Base-by-base conservation (phyloP, 2,888 invertebrate genomes). In the Zelleria hepariella region DNA sequence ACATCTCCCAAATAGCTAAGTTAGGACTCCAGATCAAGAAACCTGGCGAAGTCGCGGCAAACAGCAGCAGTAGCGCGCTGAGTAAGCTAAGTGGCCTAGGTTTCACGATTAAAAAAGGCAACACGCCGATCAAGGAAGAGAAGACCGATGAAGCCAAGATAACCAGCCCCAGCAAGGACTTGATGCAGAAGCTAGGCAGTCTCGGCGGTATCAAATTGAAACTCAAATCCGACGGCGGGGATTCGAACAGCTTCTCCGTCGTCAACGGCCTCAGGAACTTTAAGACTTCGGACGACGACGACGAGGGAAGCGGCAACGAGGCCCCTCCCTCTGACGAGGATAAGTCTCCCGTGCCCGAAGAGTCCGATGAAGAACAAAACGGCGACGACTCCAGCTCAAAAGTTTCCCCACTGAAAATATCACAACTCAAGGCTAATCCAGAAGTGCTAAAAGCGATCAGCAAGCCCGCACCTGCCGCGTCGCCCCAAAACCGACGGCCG, bases 161-260 rank as follows among this genome's bases (percentile, higher is more conserved):
- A 67, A 18, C 24, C 6, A 15, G 10, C 18, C 10, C 21, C n/a
- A 60, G 49, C 25, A 48, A n/a, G 56, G 80, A 84, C 69, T 72
- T 83, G 0, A 75, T 87, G 74, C 75, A 83, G 69, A 86, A 82
- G 66, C 66, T 88, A 57, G 87, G 80, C 1, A 75, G 80, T 64
- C 73, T 87, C 18, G 88, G 88, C n/a, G 86, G 86, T 2, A 81
- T 88, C 18, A 88, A 88, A 71, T 70, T 88, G 1, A 88, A 87
- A 67, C 66, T 88, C 3, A 88, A 84, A 71, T 83, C 81, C n/a
- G 86, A 86, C 62, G 86, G 87, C 0, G 75, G 65, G 63, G 82
- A 81, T 63, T 62, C 75, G 1, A 86, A 82, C 64, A 78, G 77
- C 1, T 87, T 88, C 61, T 84, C 85, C 75, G 87, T 87, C 6